phyloP scores from a whole-genome alignment of 2,113 vertebrate genomes.

The Spea bombifrons region DNA sequence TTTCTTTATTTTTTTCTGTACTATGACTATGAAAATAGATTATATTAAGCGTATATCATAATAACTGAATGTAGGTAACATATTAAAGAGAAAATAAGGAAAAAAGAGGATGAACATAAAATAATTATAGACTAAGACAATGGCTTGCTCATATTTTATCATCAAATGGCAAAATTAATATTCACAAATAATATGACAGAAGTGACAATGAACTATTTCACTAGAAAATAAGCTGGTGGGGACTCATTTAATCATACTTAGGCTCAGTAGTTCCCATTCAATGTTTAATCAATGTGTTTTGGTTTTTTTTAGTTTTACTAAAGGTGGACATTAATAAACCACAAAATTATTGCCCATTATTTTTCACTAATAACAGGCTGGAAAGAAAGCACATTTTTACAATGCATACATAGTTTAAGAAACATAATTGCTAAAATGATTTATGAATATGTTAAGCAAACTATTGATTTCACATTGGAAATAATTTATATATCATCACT shows the following conservation, averaged over 20 bases:
- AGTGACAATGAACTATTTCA: constrained; percentile 20
- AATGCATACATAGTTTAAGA: constrained; percentile 27
- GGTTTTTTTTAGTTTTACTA: constrained; percentile 3
- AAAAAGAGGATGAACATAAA: too few species aligned
- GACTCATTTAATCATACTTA: constrained; percentile 26
- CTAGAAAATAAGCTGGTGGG: neutral
- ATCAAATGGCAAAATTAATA: constrained; percentile 9
- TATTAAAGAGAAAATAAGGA: too few species aligned
- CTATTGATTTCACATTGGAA: constrained; percentile 35
- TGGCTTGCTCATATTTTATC: too few species aligned
- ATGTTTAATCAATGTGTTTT: constrained; percentile 33
- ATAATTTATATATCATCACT: constrained; percentile 13
- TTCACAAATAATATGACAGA: constrained; percentile 23
- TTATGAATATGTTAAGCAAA: constrained; percentile 2
- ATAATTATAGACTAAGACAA: too few species aligned
- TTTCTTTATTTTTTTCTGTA: too few species aligned
- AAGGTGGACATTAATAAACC: constrained; percentile 37
- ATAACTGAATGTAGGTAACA: too few species aligned
- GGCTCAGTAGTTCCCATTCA: constrained; percentile 20
- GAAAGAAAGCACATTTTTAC: constrained; percentile 29
- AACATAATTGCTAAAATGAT: constrained; percentile 20
- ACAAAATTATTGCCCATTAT: constrained; percentile 34
- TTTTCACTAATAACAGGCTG: constrained; percentile 8
- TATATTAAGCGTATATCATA: too few species aligned
- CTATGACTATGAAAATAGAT: too few species aligned